Evolutionary conservation across 2,797 vertebrate species (phyloP).

Genomic region (Melopsittacus undulatus): DNA sequence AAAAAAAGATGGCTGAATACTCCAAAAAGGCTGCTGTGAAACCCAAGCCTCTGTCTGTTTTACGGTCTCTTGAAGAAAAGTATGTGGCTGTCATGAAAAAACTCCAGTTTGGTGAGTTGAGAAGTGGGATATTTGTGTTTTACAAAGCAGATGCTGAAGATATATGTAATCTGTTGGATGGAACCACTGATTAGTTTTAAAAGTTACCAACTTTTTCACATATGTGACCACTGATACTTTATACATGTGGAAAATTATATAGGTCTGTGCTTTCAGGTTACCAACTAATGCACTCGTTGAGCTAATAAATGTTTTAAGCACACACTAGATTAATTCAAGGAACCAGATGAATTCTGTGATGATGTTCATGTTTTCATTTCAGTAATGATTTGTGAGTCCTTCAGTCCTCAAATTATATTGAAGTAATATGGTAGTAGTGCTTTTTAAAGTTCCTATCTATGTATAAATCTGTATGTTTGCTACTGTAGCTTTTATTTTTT

Average conservation of each 20-base stretch:
- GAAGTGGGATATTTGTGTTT: background rate
- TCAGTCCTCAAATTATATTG: background rate
- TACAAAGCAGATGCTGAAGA: background rate
- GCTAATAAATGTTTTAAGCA: background rate
- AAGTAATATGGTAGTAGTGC: background rate
- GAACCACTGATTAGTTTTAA: background rate
- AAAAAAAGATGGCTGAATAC: constrained; percentile 94
- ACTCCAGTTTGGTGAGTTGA: constrained; percentile 94
- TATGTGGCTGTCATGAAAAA: constrained; percentile 97
- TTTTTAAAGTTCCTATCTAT: background rate
- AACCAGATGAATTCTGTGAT: background rate
- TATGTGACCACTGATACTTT: background rate
- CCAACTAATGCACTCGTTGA: background rate
- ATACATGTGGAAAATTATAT: background rate
- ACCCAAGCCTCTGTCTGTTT: constrained; percentile 90
- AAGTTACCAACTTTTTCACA: background rate
- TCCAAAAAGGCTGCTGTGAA: constrained; percentile 87
- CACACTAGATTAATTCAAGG: background rate
- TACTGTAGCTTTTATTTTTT: background rate
- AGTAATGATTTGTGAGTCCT: background rate
- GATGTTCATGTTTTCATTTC: background rate
- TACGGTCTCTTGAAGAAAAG: constrained; percentile 95
- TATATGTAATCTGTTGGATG: background rate
- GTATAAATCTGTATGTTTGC: background rate
- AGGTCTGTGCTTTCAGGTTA: background rate